Base-by-base conservation (phyloP, 2,888 invertebrate genomes). In the Lepidonotus clava region DNA sequence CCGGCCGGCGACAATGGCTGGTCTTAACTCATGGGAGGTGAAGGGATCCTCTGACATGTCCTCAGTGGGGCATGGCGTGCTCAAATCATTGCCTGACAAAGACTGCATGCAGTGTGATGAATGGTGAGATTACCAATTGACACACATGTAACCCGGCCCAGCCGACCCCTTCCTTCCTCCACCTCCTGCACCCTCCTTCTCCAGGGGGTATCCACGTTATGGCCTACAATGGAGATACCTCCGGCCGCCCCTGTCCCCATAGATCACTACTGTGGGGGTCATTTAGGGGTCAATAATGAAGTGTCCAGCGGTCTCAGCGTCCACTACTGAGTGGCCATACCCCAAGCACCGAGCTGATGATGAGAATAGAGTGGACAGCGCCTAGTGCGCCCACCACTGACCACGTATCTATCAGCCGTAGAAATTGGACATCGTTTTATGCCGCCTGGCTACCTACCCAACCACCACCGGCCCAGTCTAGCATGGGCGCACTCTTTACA, bases 381-480 rank as follows among this genome's bases (percentile, higher is more conserved):
- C 18, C 2, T 11, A 4, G 28, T 61, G 61, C 28, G n/a, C n/a
- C n/a, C n/a, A n/a, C 18, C 71, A 11, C 71, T 2, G 36, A 11
- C 71, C 71, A 34, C 71, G 38, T 24, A 66, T 34, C 71, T n/a
- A 71, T 38, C 71, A 36, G 21, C 71, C 21, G 36, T n/a, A 18
- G 66, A 38, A 61, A 61, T 61, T 61, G 61, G 61, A 28, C 61
- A 61, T 18, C 28, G 24, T 61, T 61, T 61, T 61, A 61, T 61
- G 61, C 61, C 61, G 28, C 61, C 53, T 53, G 53, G 53, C 53
- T 53, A 53, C 53, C 53, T n/a, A 53, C n/a, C n/a, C 53, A 53
- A n/a, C 21, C 53, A n/a, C 21, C 53, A 18, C n/a, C 53, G 21
- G 53, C 21, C 21, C 53, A n/a, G 53, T 1, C 4, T 18, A 53